Base-by-base conservation (phyloP, 2,888 invertebrate genomes). In the Eilema depressum region DNA sequence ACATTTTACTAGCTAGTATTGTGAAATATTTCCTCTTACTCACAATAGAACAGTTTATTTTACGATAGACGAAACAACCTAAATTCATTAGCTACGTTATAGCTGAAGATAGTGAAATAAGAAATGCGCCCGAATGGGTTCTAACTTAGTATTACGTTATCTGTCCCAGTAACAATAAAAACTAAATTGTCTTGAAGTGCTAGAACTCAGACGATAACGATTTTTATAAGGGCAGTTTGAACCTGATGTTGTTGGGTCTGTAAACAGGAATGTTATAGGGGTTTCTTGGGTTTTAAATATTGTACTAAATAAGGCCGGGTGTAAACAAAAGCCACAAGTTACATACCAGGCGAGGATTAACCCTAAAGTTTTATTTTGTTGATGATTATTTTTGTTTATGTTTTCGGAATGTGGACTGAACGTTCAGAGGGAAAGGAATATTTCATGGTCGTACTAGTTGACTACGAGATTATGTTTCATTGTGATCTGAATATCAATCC, bases 11-110 rank as follows among this genome's bases (percentile, higher is more conserved):
- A 61, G 17, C 59, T 26, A 28, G 59, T 59, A 59, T 28, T 61
- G 33, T 30, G 14, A 61, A 30, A 61, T 28, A 30, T 30, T 61
- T 23, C 5, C n/a, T 11, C 3, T 61, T 28, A 33, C 33, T 30
- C 26, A 11, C 61, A 61, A n/a, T 30, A n/a, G 11, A 61, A 33
- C n/a, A 61, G n/a, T 28, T 30, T 30, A 61, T 33, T 61, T 61
- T 61, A 61, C n/a, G 30, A 61, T 33, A n/a, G 20, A 14, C 7
- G 28, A 11, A 61, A 61, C 61, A 30, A 30, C 33, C n/a, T 33
- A 30, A 61, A 61, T 61, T 61, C 61, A 61, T 61, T 61, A 61
- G 61, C 61, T 10, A 33, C 30, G n/a, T 61, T 61, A 61, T 23
- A n/a, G 61, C n/a, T 20, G n/a, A 30, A 61, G 61, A 61, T 28